Conservation (phyloP, 1,140 invertebrate species). For the Aphis craccivora region DNA sequence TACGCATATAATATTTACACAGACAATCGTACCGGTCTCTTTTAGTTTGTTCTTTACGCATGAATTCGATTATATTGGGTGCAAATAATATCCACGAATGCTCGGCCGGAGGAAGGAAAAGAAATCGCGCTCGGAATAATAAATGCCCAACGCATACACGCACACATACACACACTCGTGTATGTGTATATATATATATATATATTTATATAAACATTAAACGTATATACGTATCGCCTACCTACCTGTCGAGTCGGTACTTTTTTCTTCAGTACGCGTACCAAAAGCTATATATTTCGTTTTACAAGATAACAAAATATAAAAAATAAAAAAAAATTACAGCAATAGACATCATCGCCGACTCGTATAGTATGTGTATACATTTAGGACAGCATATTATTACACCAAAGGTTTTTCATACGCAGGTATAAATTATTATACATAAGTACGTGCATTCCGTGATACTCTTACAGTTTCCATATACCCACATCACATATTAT, state of each 20-base stretch:
- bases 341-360: not conserved
- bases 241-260: constrained; percentile 14
- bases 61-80: constrained; percentile 54
- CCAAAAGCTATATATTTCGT: constrained; percentile 29
- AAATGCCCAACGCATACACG: not conserved
- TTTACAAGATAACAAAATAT: not conserved
- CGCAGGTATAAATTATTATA: not conserved
- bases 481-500: not conserved
- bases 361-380: not conserved
- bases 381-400: not conserved
- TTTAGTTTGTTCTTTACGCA: not conserved
- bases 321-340: not conserved
- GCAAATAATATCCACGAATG: constrained; percentile 35
- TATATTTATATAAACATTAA: no score
- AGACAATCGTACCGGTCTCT: not conserved
- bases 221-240: not conserved
- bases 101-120: not conserved
- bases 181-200: not conserved
- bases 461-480: not conserved
- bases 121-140: constrained; percentile 46
- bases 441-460: not conserved
- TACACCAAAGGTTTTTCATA: not conserved
- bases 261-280: not conserved
- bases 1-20: not conserved
- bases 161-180: not conserved